Conservation (phyloP, 2,888 invertebrate species). For the Xestia xanthographa region DNA sequence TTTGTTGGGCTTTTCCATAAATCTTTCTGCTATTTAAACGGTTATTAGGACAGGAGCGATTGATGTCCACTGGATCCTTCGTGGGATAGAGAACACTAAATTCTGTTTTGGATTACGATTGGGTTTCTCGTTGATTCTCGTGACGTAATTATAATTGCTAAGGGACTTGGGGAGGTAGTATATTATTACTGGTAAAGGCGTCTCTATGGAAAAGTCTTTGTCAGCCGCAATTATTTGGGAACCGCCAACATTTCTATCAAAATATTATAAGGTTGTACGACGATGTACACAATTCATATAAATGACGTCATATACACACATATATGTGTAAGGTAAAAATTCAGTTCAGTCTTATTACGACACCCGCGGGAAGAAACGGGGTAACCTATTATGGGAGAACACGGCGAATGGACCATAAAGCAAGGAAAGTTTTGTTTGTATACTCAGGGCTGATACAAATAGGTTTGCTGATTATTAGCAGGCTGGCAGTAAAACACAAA, state of each 20-base stretch:
- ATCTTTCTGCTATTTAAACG: constrained; percentile 88
- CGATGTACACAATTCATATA: constrained; percentile 26
- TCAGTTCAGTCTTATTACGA: constrained; percentile 55
- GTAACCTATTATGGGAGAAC: constrained; percentile 54
- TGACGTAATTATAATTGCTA: constrained; percentile 46
- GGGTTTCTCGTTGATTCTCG: constrained; percentile 37
- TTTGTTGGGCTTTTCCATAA: constrained; percentile 89
- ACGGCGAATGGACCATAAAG: constrained; percentile 54
- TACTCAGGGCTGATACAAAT: constrained; percentile 30
- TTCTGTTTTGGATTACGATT: constrained; percentile 64
- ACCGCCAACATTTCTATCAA: constrained; percentile 5
- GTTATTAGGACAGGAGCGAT: constrained; percentile 88
- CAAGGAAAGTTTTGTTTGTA: constrained; percentile 51
- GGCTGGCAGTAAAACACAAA: not conserved
- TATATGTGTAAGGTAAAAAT: constrained; percentile 46
- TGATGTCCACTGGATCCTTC: constrained; percentile 81
- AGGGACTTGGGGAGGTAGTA: constrained; percentile 28
- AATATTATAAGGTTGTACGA: constrained; percentile 5
- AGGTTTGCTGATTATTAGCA: constrained; percentile 8
- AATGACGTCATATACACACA: constrained; percentile 18
- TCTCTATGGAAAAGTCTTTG: constrained; percentile 23
- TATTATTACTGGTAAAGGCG: constrained; percentile 34
- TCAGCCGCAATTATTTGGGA: constrained; percentile 20
- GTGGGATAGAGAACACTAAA: constrained; percentile 72
- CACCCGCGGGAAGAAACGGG: constrained; percentile 57